phyloP scores from a whole-genome alignment of 1,140 invertebrate genomes.

The Diachasma alloeum region DNA sequence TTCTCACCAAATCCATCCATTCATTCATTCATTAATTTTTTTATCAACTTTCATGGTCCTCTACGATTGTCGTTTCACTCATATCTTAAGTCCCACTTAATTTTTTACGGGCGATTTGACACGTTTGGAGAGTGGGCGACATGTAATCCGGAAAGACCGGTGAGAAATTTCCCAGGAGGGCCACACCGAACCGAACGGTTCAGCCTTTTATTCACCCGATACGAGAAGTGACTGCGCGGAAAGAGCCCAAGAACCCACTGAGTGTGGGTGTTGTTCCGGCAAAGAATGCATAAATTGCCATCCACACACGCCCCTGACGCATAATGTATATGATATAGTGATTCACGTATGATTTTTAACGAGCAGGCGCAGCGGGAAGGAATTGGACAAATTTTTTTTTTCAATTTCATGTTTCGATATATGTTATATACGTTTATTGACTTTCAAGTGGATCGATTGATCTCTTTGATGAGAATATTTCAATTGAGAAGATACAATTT shows the following conservation, averaged over 20 bases:
- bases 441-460: too few relatives aligned
- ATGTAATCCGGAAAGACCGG: constrained; percentile 7
- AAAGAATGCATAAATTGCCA: constrained; percentile 48
- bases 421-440: neutral
- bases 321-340: constrained; percentile 20
- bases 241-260: neutral
- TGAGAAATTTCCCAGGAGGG: neutral
- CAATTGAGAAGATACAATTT: too few relatives aligned
- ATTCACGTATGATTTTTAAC: constrained; percentile 45
- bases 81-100: constrained; percentile 1
- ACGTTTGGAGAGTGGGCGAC: neutral
- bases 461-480: too few relatives aligned
- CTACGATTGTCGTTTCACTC: neutral
- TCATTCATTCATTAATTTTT: neutral
- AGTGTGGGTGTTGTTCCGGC: constrained; percentile 42
- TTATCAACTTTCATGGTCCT: neutral
- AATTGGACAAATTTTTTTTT: neutral
- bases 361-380: neutral
- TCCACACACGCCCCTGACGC: constrained; percentile 37
- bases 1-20: neutral
- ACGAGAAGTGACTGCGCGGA: neutral
- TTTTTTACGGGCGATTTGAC: constrained; percentile 2
- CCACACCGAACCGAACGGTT: neutral
- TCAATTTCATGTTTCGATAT: neutral
- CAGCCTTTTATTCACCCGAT: neutral